A percentile compares a stretch with the other conserved stretches of the same genome.
Evolutionary conservation across 2,797 vertebrate species (phyloP).

Genomic region (Synaphobranchus kaupii): DNA sequence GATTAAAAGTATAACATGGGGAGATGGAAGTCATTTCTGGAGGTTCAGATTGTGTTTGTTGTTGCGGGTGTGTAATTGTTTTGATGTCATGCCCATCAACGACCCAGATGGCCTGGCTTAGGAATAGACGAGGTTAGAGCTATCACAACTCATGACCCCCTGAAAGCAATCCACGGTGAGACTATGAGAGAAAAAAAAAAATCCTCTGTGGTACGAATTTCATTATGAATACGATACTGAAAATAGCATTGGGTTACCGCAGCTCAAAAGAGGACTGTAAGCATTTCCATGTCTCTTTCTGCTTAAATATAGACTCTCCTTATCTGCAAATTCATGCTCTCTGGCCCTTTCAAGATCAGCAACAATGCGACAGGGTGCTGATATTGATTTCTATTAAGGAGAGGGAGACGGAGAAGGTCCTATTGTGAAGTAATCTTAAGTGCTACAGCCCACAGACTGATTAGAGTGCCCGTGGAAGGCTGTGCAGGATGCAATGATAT

Average conservation of each 20-base stretch:
- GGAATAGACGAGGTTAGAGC: background rate
- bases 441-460: conserved; percentile 37
- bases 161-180: background rate
- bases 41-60: background rate
- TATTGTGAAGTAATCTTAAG: conserved; percentile 50
- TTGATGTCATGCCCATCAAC: background rate
- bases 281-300: conserved; percentile 40
- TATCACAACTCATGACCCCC: background rate
- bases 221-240: background rate
- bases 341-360: conserved; percentile 61
- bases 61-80: background rate
- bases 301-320: conserved; percentile 56
- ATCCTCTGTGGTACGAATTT: background rate
- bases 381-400: conserved; percentile 66
- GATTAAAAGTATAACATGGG: background rate
- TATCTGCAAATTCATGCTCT: conserved; percentile 67
- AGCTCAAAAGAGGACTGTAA: conserved; percentile 37
- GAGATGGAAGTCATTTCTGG: background rate
- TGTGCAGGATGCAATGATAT: conserved; percentile 42
- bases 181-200: background rate
- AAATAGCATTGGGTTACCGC: background rate
- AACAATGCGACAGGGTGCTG: conserved; percentile 57
- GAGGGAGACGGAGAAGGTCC: conserved; percentile 41
- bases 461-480: conserved; percentile 34
- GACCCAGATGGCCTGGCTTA: background rate